phyloP scores from a whole-genome alignment of 64 coral and sea anemone genomes.

The Montipora capricornis region DNA sequence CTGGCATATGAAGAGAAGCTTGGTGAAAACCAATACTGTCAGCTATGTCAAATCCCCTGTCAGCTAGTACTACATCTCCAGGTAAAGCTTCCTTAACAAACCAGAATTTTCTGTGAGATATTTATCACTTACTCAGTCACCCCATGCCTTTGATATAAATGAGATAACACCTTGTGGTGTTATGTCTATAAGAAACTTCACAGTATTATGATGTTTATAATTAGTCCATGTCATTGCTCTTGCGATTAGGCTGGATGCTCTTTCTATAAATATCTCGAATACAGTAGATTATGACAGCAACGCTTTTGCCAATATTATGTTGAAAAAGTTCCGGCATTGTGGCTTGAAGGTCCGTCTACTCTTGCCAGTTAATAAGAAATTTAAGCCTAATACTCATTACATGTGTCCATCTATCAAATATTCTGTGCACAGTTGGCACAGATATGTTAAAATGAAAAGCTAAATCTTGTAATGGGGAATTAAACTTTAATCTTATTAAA shows the following conservation, averaged over 20 bases:
- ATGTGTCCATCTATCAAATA: too few relatives aligned
- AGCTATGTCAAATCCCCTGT: constrained; percentile 14
- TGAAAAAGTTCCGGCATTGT: neutral
- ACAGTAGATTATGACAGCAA: neutral
- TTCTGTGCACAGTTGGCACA: too few relatives aligned
- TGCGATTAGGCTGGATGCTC: constrained; percentile 13
- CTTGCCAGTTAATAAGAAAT: too few relatives aligned
- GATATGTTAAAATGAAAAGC: too few relatives aligned
- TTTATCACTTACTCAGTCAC: constrained; percentile 28
- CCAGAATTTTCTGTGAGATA: constrained; percentile 23
- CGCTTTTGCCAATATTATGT: too few relatives aligned
- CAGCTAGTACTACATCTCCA: constrained; percentile 33
- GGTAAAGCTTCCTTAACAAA: constrained; percentile 46
- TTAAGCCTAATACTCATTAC: too few relatives aligned
- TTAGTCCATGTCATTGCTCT: constrained; percentile 7
- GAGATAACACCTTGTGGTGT: constrained; percentile 12
- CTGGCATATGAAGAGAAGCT: constrained; percentile 26
- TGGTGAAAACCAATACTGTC: constrained; percentile 19
- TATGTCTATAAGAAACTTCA: constrained; percentile 29
- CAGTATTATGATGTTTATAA: constrained; percentile 31
- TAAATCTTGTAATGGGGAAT: too few relatives aligned
- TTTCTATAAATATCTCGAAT: constrained; percentile 38
- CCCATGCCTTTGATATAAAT: constrained; percentile 7
- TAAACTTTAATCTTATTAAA: too few relatives aligned
- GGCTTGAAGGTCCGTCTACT: too few relatives aligned